Evolutionary conservation across 2,888 invertebrate genomes (phyloP).

Genomic region (Sesia apiformis): DNA sequence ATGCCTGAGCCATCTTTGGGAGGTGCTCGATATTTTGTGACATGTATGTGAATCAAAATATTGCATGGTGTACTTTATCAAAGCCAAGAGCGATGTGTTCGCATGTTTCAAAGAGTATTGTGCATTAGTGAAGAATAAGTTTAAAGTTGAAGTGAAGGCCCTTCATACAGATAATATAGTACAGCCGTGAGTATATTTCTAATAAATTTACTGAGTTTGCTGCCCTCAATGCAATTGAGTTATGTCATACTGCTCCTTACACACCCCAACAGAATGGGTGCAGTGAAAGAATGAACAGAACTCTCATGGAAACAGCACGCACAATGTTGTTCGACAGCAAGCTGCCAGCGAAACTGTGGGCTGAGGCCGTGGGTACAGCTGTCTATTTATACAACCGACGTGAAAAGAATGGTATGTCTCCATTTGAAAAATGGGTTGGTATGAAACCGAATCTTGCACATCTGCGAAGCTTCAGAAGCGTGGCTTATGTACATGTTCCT

Average conservation of each 20-base stretch:
- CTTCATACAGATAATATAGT: not conserved
- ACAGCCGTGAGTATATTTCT: conserved; percentile 3
- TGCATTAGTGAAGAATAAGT: not conserved
- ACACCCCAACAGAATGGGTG: conserved; percentile 3
- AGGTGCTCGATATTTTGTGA: no score
- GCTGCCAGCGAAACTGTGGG: conserved; percentile 3
- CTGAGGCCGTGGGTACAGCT: conserved; percentile 5
- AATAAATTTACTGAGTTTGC: conserved; percentile 1
- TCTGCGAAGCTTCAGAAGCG: no score
- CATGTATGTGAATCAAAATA: no score
- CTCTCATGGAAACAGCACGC: conserved; percentile 4
- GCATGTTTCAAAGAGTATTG: conserved; percentile 4
- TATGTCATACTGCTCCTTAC: not conserved
- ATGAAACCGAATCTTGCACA: conserved; percentile 7
- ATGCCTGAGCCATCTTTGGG: no score
- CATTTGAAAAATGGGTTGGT: conserved; percentile 4
- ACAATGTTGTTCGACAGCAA: conserved; percentile 1
- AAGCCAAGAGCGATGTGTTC: conserved; percentile 3
- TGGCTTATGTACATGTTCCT: conserved; percentile 18
- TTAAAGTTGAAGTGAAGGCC: not conserved
- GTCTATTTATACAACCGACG: conserved; percentile 5
- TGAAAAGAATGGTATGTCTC: not conserved
- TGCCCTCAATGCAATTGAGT: not conserved
- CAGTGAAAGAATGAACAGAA: conserved; percentile 3
- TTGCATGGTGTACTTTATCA: no score